Percentiles rank a stretch among this genome's conserved stretches.
Evolutionary conservation across 2,888 invertebrate genomes (phyloP).

Genomic region (Siphlonurus alternatus): DNA sequence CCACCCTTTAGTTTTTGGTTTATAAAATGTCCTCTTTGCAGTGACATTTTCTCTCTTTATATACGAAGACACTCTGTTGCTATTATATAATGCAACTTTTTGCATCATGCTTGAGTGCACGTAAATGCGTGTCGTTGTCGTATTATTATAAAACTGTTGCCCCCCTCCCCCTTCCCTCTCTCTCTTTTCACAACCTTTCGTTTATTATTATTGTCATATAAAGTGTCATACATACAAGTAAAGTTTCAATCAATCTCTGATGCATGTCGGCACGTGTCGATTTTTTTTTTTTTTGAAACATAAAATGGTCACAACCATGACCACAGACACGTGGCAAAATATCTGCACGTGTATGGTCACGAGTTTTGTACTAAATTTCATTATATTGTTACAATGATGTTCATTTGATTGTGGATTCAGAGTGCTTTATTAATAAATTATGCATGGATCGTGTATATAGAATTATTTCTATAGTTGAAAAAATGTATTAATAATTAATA

Average conservation of each 20-base stretch:
- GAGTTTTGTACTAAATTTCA: too few relatives aligned
- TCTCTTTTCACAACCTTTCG: not conserved
- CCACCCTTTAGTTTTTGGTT: not conserved
- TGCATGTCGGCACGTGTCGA: not conserved
- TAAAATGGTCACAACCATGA: not conserved
- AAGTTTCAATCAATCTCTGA: too few relatives aligned
- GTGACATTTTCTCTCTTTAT: not conserved
- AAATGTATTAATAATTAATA: too few relatives aligned
- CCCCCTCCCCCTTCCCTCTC: not conserved
- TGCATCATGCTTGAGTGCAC: not conserved
- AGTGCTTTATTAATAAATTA: too few relatives aligned
- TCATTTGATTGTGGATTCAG: too few relatives aligned
- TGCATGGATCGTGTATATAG: too few relatives aligned
- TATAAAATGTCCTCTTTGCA: not conserved
- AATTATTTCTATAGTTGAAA: too few relatives aligned
- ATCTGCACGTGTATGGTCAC: too few relatives aligned
- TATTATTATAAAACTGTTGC: not conserved
- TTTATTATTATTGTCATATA: too few relatives aligned
- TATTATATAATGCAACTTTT: not conserved
- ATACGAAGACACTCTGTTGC: not conserved
- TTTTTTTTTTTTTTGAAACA: not conserved
- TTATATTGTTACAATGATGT: too few relatives aligned
- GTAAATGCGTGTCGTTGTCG: not conserved
- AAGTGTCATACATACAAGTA: not conserved
- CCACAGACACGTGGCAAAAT: not conserved